Conservation (phyloP, 92 coral and sea anemone genomes). For the Porites evermanni region DNA sequence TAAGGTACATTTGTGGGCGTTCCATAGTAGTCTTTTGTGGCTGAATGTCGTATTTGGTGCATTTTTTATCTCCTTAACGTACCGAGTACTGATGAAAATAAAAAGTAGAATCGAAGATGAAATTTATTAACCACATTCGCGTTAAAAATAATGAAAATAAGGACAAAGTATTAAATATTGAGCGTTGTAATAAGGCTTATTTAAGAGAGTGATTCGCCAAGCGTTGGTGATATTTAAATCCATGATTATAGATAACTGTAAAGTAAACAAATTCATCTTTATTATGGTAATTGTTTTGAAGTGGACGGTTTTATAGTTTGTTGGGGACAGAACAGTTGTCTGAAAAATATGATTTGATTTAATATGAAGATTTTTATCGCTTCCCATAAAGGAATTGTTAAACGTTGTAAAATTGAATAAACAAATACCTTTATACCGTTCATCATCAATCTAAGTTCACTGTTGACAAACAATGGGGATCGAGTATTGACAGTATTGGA, state of each 20-base stretch:
- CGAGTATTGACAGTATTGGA: too few relatives aligned
- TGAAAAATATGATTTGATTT: neutral
- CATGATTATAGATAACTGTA: neutral
- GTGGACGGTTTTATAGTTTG: slow-evolving; percentile 1
- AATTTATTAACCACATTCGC: neutral
- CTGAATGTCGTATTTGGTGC: too few relatives aligned
- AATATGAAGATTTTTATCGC: neutral
- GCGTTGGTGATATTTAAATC: slow-evolving; percentile 18
- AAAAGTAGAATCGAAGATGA: too few relatives aligned
- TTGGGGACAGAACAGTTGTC: neutral
- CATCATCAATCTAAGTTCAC: neutral
- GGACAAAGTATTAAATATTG: neutral
- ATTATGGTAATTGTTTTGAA: neutral
- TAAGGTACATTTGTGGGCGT: too few relatives aligned
- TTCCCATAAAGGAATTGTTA: neutral
- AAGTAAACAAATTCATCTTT: neutral
- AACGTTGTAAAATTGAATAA: neutral
- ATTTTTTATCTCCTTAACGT: too few relatives aligned
- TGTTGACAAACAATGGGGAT: neutral
- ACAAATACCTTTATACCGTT: neutral
- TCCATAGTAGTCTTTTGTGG: too few relatives aligned
- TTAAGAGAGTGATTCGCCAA: slow-evolving; percentile 24
- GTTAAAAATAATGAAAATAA: neutral
- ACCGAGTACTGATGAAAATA: too few relatives aligned
- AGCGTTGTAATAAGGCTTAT: slow-evolving; percentile 16